Evolutionary conservation across 2,797 vertebrate species (phyloP), one percentile per base, ranked within the genome.

Genomic region (Philypnodon macrostomus): DNA sequence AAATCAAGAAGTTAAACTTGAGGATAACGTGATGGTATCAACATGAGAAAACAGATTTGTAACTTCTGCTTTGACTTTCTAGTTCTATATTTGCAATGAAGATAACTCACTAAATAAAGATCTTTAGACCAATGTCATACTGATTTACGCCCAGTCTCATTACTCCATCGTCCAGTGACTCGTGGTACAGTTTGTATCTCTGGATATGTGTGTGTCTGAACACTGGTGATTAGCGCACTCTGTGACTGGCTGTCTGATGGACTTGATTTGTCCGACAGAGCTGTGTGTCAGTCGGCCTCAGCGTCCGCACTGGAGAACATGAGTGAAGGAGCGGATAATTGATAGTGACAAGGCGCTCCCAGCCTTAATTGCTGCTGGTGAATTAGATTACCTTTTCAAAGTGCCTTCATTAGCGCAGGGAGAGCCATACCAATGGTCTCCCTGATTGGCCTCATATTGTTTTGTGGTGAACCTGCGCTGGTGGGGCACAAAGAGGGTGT

Each of bases 301-400:
- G 75, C 75, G 63, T 83, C 84, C 63, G 42, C 55, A 51, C 69
- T 59, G 79, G 80, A 85, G 74, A 83, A 81, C 74, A 84, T 87
- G 87, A 90, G 73, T 87, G 88, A 90, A 88, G 80, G 83, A 81
- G 72, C 67, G 19, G 69, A 86, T 89, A 90, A 90, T 89, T 89
- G 79, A 88, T 88, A 84, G 85, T 87, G 89, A 88, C 88, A 89
- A 84, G 79, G 79, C 79, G 70, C 84, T 87, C 81, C 79, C 73
- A 67, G 70, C 78, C 84, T 88, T 90, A 90, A 90, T 90, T 90
- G 87, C 85, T 86, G 83, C 73, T 77, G 83, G 86, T 85, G 85
- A 88, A 89, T 89, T 89, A 88, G 87, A 89, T 90, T 90, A 89
- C 87, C 85, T 86, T 87, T 86, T 86, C 81, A 88, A 88, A 90